Evolutionary conservation across 2,113 vertebrate species (phyloP), one percentile per base, ranked within the genome.

Genomic region (Lagenorhynchus albirostris): DNA sequence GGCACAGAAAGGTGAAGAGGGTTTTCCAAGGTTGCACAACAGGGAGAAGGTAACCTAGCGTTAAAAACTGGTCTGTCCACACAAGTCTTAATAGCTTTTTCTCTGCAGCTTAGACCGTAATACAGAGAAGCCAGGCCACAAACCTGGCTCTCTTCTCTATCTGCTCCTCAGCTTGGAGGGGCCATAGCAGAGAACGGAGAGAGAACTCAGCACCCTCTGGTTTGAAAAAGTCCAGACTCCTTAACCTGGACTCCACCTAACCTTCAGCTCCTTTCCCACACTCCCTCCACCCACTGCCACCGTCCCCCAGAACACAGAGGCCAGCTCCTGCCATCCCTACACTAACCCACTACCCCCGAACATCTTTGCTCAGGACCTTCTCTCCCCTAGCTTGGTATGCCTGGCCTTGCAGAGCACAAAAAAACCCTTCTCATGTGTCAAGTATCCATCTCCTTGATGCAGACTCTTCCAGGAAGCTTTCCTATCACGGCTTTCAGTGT

Each of bases 71-170:
- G 5, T 29, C 62, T 60, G 12, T 44, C 67, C 53, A 0, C 2
- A 44, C 0, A 0, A n/a, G 3, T 38, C 60, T 55, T 68, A 26
- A 0, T 44, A 31, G 17, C 60, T 50, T 70, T 70, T 38, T 23
- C n/a, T 17, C 63, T 29, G 41, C 68, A 95, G 20, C 67, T 55
- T 18, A 44, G 17, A 33, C 23, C 53, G 6, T n/a, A 26, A 67
- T 1, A 23, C 7, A 10, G 8, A 65, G 44, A 67, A 65, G 18
- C 14, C 0, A 11, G 10, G 41, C 3, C 1, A 1, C 5, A 13
- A 25, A 20, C 23, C 31, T 36, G 17, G 12, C 10, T 79, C 12
- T 68, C 85, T 76, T 91, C 60, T 65, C 55, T 73, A 6, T 3
- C 10, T 33, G 31, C 21, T 47, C 23, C 83, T 89, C 25, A n/a